Evolutionary conservation across 2,888 invertebrate genomes (phyloP).

Genomic region (Phortica okadai): DNA sequence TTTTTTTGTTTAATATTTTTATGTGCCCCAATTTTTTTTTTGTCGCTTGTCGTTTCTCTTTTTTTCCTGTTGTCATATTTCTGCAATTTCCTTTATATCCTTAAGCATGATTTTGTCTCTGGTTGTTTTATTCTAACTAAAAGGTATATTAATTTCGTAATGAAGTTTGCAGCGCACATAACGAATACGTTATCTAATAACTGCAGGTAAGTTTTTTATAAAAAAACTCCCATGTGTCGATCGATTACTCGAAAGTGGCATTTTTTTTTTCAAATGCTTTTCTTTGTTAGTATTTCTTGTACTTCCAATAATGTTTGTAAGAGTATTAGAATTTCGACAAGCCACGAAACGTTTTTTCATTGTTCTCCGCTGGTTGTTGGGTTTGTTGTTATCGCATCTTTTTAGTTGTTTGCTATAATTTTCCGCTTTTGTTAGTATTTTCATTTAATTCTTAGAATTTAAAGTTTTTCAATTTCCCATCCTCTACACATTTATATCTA

Average conservation of each 20-base stretch:
- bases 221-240: too few relatives aligned
- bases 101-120: constrained; percentile 51
- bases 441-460: too few relatives aligned
- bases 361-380: constrained; percentile 16
- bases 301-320: too few relatives aligned
- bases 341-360: constrained; percentile 20
- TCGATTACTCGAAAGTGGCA: too few relatives aligned
- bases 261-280: too few relatives aligned
- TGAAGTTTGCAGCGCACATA: too few relatives aligned
- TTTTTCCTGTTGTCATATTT: constrained; percentile 55
- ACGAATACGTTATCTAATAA: too few relatives aligned
- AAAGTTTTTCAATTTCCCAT: too few relatives aligned
- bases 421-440: constrained; percentile 67
- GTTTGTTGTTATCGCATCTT: constrained; percentile 20
- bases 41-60: constrained; percentile 49
- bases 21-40: not conserved
- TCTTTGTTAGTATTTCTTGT: too few relatives aligned
- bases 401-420: constrained; percentile 65
- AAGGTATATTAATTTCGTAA: not conserved
- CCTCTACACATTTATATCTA: too few relatives aligned
- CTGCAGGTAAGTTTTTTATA: too few relatives aligned
- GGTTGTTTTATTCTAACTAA: not conserved
- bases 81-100: constrained; percentile 65
- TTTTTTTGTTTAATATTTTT: not conserved
- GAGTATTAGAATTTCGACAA: too few relatives aligned